Conservation (phyloP, 2,797 vertebrate species). For the Sphenodon punctatus region DNA sequence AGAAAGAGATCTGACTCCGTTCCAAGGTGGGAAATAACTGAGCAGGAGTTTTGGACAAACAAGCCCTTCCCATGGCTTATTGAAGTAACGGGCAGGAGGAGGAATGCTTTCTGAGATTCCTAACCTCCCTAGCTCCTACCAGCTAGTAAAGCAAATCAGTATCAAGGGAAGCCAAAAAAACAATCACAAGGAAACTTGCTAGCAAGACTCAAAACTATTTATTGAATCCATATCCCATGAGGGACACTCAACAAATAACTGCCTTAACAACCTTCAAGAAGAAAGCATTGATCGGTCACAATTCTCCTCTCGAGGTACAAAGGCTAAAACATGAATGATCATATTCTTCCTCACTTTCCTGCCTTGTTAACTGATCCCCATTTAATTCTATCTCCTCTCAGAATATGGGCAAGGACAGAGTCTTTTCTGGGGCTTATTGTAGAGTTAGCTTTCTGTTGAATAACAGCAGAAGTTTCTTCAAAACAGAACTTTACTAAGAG, state of each 20-base stretch:
- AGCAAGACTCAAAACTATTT: not conserved
- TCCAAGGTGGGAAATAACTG: not conserved
- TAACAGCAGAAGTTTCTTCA: too few species aligned
- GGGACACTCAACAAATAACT: not conserved
- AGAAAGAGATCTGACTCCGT: conserved; percentile 3
- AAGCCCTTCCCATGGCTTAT: conserved; percentile 38
- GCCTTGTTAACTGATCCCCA: not conserved
- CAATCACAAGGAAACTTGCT: rapidly evolving
- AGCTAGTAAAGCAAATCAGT: not conserved
- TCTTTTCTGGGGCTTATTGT: not conserved
- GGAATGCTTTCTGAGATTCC: not conserved
- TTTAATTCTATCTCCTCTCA: not conserved
- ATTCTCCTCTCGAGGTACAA: not conserved
- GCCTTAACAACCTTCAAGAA: not conserved
- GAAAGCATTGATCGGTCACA: rapidly evolving
- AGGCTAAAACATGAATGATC: not conserved
- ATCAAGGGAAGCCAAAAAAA: not conserved
- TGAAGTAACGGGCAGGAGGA: not conserved
- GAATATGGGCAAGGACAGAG: not conserved
- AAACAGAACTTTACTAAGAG: too few species aligned
- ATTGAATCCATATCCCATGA: not conserved
- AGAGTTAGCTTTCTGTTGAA: too few species aligned
- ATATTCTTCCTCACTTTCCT: not conserved
- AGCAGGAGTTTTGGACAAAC: conserved; percentile 54
- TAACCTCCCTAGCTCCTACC: not conserved